These are phyloP conservation scores for Hippocampus kuda DNA, from an alignment of 2,797 vertebrate genomes.

Conservation along the genomic window DNA sequence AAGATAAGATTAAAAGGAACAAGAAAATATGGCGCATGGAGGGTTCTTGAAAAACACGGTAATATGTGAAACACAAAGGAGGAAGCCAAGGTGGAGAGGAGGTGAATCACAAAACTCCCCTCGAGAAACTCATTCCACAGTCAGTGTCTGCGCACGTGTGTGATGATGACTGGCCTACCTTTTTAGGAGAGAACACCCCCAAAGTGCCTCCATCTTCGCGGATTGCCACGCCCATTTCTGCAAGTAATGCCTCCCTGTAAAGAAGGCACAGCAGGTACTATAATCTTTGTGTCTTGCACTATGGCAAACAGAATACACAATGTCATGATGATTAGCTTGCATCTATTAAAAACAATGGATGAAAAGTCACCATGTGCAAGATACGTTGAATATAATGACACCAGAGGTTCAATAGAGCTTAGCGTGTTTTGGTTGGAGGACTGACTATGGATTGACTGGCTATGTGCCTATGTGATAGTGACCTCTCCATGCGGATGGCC, in stretches of 20 bases:
- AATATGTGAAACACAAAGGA: conserved; percentile 16
- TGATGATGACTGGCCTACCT: conserved; percentile 69
- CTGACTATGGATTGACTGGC: no score
- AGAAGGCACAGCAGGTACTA: conserved; percentile 3
- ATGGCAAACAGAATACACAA: background rate
- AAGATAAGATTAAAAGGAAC: conserved; percentile 13
- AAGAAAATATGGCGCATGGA: conserved; percentile 2
- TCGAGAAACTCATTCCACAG: background rate
- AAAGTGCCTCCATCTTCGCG: conserved; percentile 96
- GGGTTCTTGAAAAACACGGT: conserved; percentile 20
- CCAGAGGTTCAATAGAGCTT: conserved; percentile 26
- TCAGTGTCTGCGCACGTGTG: background rate
- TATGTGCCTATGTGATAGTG: conserved; percentile 16
- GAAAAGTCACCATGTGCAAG: conserved; percentile 11
- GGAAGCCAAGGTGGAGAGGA: conserved; percentile 21
- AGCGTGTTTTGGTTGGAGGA: conserved; percentile 20
- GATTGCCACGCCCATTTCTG: conserved; percentile 98
- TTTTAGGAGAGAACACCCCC: conserved; percentile 98
- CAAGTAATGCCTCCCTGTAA: conserved; percentile 86
- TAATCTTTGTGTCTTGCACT: background rate
- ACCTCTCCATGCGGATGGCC: conserved; percentile 99
- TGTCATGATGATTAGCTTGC: conserved; percentile 13
- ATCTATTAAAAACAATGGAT: conserved; percentile 5
- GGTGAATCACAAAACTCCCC: conserved; percentile 15
- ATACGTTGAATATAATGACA: conserved; percentile 30